Percentiles rank a stretch among this genome's conserved stretches.
Conservation (phyloP, 2,113 vertebrate genomes). For the Tachycineta bicolor region DNA sequence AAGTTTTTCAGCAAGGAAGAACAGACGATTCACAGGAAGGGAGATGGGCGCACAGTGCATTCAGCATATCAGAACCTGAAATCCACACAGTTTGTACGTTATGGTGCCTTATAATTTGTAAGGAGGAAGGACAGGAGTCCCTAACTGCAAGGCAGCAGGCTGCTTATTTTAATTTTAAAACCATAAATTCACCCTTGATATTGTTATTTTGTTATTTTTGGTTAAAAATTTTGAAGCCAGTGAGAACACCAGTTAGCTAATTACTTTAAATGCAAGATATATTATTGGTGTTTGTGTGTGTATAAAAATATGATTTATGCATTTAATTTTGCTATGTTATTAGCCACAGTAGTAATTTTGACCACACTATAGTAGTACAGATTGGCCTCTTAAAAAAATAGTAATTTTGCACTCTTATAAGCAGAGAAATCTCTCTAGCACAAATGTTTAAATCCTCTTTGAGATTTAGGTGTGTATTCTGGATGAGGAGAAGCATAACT, state of each 20-base stretch:
- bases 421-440: background rate
- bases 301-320: background rate
- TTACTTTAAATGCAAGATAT: background rate
- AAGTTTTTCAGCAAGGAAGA: background rate
- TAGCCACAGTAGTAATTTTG: background rate
- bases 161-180: background rate
- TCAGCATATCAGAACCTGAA: background rate
- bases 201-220: background rate
- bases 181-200: background rate
- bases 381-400: background rate
- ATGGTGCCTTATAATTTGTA: too few relatives aligned
- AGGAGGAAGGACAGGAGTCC: background rate
- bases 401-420: background rate
- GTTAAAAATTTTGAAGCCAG: background rate
- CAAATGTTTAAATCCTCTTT: background rate
- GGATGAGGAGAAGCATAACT: background rate
- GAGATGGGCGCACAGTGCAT: background rate
- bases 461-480: background rate
- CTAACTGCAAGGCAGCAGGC: background rate
- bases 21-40: background rate
- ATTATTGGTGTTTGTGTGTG: background rate
- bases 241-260: background rate
- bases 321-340: background rate
- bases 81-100: background rate
- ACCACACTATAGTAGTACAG: accelerated